Percentiles rank a stretch among this genome's conserved stretches.
Conservation (phyloP, 2,888 invertebrate species). For the Troglohyphantes excavatus region DNA sequence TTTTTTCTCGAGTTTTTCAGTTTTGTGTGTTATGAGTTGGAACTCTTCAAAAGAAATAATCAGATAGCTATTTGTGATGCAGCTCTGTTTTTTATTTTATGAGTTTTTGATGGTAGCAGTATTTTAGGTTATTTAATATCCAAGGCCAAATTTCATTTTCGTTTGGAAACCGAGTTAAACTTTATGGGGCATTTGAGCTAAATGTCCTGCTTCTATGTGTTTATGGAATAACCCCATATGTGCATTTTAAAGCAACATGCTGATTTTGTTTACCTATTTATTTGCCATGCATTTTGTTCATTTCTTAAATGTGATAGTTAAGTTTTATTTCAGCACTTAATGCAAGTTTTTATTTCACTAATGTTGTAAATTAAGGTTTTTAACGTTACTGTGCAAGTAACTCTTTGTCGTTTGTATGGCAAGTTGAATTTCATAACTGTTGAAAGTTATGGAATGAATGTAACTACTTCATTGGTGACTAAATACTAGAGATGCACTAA, state of each 20-base stretch:
- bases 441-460: not conserved
- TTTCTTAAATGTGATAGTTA: conserved; percentile 30
- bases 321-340: not conserved
- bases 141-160: conserved; percentile 39
- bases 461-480: not conserved
- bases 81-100: conserved; percentile 26
- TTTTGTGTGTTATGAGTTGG: conserved; percentile 48
- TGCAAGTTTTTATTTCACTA: not conserved
- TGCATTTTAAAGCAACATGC: not conserved
- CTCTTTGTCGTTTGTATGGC: not conserved
- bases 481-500: too few species aligned
- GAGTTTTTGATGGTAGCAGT: conserved; percentile 31
- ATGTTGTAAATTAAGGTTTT: not conserved
- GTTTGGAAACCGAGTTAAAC: not conserved
- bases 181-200: not conserved
- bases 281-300: conserved; percentile 43
- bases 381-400: not conserved
- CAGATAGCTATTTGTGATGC: conserved; percentile 7
- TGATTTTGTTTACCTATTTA: conserved; percentile 48
- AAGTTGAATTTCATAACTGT: not conserved
- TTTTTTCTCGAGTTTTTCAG: conserved; percentile 49
- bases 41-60: not conserved
- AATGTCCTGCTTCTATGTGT: conserved; percentile 35
- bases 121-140: conserved; percentile 38
- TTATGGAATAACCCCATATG: conserved; percentile 1